Evolutionary conservation across 2,113 vertebrate species (phyloP).

Genomic region (Amazona guildingii): DNA sequence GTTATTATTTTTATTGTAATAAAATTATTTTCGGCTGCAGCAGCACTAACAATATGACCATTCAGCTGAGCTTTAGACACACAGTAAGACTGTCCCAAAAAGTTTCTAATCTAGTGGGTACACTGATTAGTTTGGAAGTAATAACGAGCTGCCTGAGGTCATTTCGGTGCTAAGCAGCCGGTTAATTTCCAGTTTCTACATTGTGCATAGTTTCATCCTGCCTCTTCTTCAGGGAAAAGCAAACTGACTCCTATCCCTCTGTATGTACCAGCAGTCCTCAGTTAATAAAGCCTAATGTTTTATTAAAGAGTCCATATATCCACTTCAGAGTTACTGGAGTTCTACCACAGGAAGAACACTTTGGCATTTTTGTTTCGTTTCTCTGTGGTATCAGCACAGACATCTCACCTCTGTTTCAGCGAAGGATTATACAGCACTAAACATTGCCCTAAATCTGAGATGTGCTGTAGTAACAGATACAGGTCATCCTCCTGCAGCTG

Average conservation of each 20-base stretch:
- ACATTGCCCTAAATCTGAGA: neutral
- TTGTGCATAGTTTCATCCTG: neutral
- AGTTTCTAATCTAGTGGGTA: neutral
- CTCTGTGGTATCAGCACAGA: neutral
- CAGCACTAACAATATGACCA: neutral
- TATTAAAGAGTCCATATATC: neutral
- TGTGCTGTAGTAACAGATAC: neutral
- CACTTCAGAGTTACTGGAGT: neutral
- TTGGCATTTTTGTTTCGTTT: neutral
- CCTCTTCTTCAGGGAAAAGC: neutral
- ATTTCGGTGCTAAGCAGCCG: neutral
- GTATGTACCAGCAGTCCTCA: neutral
- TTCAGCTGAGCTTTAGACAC: neutral
- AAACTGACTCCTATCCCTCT: neutral
- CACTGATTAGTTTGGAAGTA: neutral
- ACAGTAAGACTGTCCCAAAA: neutral
- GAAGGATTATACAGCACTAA: neutral
- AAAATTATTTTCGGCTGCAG: neutral
- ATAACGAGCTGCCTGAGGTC: neutral
- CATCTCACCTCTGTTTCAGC: neutral
- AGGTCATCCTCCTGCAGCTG: neutral
- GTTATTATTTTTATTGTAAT: neutral
- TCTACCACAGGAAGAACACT: neutral
- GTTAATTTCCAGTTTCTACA: neutral
- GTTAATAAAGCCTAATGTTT: neutral